Evolutionary conservation across 2,797 vertebrate genomes (phyloP), one percentile per base, ranked within the genome.

Genomic region (Florisuga fusca): DNA sequence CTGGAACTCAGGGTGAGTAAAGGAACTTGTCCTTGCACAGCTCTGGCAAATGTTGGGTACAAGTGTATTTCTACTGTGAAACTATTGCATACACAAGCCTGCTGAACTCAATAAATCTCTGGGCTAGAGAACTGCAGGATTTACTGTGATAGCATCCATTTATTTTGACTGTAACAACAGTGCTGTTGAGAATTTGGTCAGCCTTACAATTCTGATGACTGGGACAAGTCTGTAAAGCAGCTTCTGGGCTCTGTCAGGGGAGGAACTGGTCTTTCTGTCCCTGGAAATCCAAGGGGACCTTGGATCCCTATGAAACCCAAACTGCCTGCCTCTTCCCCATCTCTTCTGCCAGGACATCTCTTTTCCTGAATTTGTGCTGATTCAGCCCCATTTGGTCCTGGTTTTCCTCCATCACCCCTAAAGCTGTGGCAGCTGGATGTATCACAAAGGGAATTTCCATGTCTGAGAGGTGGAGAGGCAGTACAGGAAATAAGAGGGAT

Each of bases 341-440:
- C 8, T 29, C 8, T 67, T 74, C 34, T 67, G 5, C 12, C 22
- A 21, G 59, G 7, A 1, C 31, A 14, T 66, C 22, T 73, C 22
- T 77, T 10, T 58, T 33, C n/a, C 48, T n/a, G n/a, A 14, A 5
- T 51, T 78, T 6, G 5, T 67, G 33, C 29, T 17, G 1, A 9
- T 0, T 87, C 48, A 88, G 15, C 31, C 23, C 7, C 2, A 5
- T 14, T 59, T 53, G 12, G 16, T 84, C 25, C 67, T 57, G 31
- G 10, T 71, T 82, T 89, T 79, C 59, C 46, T 78, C 20, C 9
- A 0, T 58, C 19, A 5, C 4, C 34, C 63, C 46, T n/a, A 9
- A 51, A 78, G 22, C 4, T 29, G 62, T 43, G 79, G 10, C 9
- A 25, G 0, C 1, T 12, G 53, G 55, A n/a, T 2, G 1, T 22